A percentile compares a stretch with the other conserved stretches of the same genome.
phyloP scores from a whole-genome alignment of 2,888 invertebrate species.

The Torymus tubicola region DNA sequence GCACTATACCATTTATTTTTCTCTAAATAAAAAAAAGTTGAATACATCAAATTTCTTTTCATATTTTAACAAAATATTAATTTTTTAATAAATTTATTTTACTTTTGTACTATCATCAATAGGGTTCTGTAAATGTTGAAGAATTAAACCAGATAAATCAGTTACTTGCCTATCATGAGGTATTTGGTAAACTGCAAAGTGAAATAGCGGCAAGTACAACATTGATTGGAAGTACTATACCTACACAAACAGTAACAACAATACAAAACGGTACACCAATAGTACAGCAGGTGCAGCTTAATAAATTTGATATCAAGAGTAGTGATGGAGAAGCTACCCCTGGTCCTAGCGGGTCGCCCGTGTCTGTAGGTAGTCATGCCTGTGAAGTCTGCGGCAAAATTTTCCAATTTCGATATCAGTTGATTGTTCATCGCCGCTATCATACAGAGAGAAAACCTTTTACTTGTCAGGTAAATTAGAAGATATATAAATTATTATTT shows the following conservation, averaged over 20 bases:
- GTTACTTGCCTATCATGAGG: conserved; percentile 90
- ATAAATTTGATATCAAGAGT: conserved; percentile 74
- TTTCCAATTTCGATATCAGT: conserved; percentile 91
- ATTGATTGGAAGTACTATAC: conserved; percentile 72
- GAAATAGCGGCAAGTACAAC: conserved; percentile 78
- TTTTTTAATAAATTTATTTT: neutral
- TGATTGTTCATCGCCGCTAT: conserved; percentile 91
- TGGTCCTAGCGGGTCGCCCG: conserved; percentile 79
- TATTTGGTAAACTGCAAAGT: conserved; percentile 85
- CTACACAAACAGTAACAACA: conserved; percentile 74
- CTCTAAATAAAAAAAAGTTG: too few species aligned
- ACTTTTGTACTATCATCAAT: conserved; percentile 23
- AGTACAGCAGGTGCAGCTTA: conserved; percentile 74
- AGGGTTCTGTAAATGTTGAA: conserved; percentile 82
- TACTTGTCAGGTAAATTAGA: conserved; percentile 79
- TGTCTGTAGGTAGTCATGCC: conserved; percentile 82
- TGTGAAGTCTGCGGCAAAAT: conserved; percentile 92
- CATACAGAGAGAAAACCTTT: conserved; percentile 92
- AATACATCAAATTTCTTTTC: too few species aligned
- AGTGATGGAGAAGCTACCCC: conserved; percentile 74
- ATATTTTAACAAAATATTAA: too few species aligned
- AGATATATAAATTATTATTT: too few species aligned
- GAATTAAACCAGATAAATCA: conserved; percentile 91
- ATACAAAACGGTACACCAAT: conserved; percentile 74
- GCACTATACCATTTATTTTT: too few species aligned